These are phyloP conservation scores for Rhineura floridana DNA, from an alignment of 2,113 vertebrate genomes.

Conservation along the genomic window DNA sequence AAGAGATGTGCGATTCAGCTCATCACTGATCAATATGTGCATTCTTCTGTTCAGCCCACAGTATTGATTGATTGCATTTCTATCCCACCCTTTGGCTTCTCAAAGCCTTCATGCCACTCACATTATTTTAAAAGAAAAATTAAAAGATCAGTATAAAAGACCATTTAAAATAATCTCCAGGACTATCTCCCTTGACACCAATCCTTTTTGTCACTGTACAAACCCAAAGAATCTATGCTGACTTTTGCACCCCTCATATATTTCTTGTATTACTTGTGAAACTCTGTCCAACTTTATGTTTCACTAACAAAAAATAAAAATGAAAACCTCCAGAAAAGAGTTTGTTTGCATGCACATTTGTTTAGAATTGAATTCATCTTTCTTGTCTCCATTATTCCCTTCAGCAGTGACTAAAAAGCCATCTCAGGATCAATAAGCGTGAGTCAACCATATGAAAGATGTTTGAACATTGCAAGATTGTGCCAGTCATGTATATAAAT, in stretches of 20 bases:
- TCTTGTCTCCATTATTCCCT: neutral
- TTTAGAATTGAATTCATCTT: neutral
- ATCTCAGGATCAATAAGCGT: too few relatives aligned
- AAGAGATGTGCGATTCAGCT: neutral
- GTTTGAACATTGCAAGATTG: constrained; percentile 14
- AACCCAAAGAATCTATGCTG: neutral
- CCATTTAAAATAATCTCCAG: neutral
- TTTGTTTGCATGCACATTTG: neutral
- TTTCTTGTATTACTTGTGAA: neutral
- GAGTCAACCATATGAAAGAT: neutral
- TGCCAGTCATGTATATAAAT: neutral
- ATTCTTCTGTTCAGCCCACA: neutral
- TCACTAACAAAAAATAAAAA: neutral
- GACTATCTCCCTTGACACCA: neutral
- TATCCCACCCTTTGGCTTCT: neutral
- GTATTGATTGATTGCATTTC: neutral
- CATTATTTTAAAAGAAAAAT: neutral
- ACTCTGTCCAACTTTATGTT: neutral
- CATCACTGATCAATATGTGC: neutral
- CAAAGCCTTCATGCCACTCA: neutral
- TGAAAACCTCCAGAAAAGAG: neutral
- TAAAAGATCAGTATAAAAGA: neutral
- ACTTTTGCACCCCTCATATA: neutral
- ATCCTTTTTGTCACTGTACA: neutral
- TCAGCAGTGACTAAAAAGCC: neutral